These are phyloP conservation scores for Mesoclemmys tuberculata DNA, from an alignment of 2,113 vertebrate genomes.

Conservation along the genomic window DNA sequence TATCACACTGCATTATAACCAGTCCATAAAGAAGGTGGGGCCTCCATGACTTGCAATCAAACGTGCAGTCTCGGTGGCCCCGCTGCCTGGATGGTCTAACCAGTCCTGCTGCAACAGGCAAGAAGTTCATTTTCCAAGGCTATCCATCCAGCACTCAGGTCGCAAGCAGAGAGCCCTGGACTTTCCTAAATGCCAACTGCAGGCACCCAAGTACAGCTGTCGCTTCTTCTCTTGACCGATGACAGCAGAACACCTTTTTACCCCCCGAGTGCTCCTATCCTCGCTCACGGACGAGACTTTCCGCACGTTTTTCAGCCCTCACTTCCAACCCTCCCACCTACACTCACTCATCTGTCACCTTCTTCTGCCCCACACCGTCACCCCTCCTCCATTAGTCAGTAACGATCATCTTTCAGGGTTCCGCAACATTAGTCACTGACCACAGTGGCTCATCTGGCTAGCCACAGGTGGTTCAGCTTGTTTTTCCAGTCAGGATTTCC, in stretches of 20 bases:
- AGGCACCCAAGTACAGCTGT: not conserved
- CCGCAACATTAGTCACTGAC: not conserved
- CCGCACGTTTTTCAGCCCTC: not conserved
- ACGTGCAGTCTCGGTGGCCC: not conserved
- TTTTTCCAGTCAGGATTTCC: constrained; percentile 59
- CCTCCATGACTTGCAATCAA: not conserved
- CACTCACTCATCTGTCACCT: not conserved
- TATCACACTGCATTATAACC: accelerated
- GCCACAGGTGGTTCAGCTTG: constrained; percentile 20
- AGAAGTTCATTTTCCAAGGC: not conserved
- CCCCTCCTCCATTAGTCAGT: constrained; percentile 6
- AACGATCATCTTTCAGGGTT: not conserved
- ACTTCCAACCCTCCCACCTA: not conserved
- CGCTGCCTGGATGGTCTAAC: not conserved
- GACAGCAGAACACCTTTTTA: not conserved
- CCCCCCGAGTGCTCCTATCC: not conserved
- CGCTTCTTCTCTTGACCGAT: not conserved
- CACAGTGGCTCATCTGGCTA: not conserved
- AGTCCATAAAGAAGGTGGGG: not conserved
- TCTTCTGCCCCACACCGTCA: not conserved
- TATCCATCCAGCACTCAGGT: accelerated
- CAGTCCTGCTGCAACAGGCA: not conserved
- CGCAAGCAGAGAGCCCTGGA: not conserved
- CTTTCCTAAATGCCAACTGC: not conserved
- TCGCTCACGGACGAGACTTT: not conserved